Evolutionary conservation across 2,888 invertebrate genomes (phyloP), one percentile per base, ranked within the genome.

Genomic region (Agrotis clavis): DNA sequence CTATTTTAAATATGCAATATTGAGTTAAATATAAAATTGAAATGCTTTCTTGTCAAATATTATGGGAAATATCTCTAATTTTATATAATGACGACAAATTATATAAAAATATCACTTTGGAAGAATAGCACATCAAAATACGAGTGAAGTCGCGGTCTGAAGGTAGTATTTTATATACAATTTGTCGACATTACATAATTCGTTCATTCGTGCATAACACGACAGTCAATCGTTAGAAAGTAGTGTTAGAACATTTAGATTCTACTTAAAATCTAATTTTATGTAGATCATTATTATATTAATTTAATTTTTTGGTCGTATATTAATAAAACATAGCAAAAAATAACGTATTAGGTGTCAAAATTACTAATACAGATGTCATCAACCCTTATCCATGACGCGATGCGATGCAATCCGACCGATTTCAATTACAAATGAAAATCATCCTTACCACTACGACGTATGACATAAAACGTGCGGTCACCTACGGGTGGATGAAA

Each of bases 21-120:
- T 54, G 19, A 64, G 19, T 57, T 50, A 74, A 64, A 57, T 57
- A 62, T 25, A 48, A 50, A 41, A 66, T 66, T 66, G 45, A 79
- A 79, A 79, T 79, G 79, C 80, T 71, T 79, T 50, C 19, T 50
- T 41, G 67, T 75, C 71, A 50, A 41, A 79, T 59, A 77, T 65
- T 65, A 79, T 80, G 80, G 71, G 71, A 68, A 80, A 54, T 78
- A 63, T 63, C 16, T 53, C 45, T 54, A 47, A 48, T 47, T 70
- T 57, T 35, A 48, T 67, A 74, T 41, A 48, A 47, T 19, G 50
- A 9, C 56, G 30, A 61, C 60, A 61, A 72, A 66, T 66, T 30
- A 56, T 16, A 16, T 60, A 25, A 4, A 54, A 11, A 50, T 25
- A 41, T 14, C n/a, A 54, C 25, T 25, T 25, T 41, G 1, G 41